Evolutionary conservation across 2,113 vertebrate genomes (phyloP), one percentile per base, ranked within the genome.

Genomic region (Gila orcuttii): DNA sequence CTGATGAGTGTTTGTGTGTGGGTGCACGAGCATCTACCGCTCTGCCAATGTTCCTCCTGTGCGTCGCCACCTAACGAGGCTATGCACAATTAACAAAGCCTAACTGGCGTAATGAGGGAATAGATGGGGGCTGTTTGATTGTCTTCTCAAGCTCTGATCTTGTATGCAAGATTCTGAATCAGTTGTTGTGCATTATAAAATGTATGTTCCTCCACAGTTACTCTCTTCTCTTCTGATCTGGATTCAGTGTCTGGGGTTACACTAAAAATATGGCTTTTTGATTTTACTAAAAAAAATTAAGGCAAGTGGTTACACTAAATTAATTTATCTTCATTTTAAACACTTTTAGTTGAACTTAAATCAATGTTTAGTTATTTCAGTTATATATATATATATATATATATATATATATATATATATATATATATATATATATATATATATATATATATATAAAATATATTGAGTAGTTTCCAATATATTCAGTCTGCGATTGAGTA

Each of bases 51-150:
- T 64, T 66, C 21, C 64, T 66, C 77, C 68, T 42, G 81, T 28
- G 59, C 25, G 23, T 57, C 6, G 60, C 23, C 79, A 17, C 36
- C 76, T 76, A 83, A 91, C 75, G n/a, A 80, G 17, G 42, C 84
- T 28, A 45, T 59, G 23, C 66, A 52, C 69, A 88, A 81, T 89
- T 90, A 87, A 86, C 83, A 47, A 74, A 64, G 55, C 50, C 75
- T 87, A 87, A 79, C 88, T 78, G 78, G 50, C 42, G 21, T 83
- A 89, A 89, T 86, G 75, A 85, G 75, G 33, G 82, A 79, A 62
- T 85, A 74, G 85, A 75, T 60, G n/a, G 33, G 78, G 39, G 36
- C 36, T 21, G 81, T 17, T 57, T 71, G 62, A 77, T 57, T 85
- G 71, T 42, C 68, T 87, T 85, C 55, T 31, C 31, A 59, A 23